Conservation (phyloP, 2,888 invertebrate species). For the Drosophila eohydei region DNA sequence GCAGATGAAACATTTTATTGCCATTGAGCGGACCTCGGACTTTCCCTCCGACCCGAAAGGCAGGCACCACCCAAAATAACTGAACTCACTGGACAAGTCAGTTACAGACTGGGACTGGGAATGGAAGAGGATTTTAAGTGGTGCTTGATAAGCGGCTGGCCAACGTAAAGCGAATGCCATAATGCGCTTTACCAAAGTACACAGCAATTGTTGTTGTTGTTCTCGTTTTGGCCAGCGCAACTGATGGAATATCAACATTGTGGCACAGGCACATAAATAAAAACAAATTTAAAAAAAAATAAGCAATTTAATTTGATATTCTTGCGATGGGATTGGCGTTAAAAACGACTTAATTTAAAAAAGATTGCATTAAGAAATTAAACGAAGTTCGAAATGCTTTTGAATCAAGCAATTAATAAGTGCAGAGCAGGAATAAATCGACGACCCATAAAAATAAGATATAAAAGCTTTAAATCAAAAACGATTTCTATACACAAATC, state of each 20-base stretch:
- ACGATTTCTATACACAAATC: conserved; percentile 18
- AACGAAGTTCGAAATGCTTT: conserved; percentile 27
- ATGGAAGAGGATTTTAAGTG: conserved; percentile 65
- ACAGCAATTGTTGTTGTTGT: conserved; percentile 25
- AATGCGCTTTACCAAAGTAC: conserved; percentile 69
- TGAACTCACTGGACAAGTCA: conserved; percentile 15
- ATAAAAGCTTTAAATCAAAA: conserved; percentile 23
- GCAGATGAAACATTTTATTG: conserved; percentile 59
- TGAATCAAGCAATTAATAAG: conserved; percentile 42
- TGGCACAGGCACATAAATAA: conserved; percentile 24
- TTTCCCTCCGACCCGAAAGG: conserved; percentile 17
- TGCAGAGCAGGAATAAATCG: not conserved
- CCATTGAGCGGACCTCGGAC: conserved; percentile 30
- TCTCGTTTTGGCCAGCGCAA: conserved; percentile 19
- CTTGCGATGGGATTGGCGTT: conserved; percentile 40
- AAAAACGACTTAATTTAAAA: conserved; percentile 57
- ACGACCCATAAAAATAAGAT: not conserved
- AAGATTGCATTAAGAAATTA: conserved; percentile 63
- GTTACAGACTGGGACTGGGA: conserved; percentile 6
- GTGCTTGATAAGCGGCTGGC: conserved; percentile 74
- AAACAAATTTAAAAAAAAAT: conserved; percentile 13
- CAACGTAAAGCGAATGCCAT: conserved; percentile 49
- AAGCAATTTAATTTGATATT: conserved; percentile 63
- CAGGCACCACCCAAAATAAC: conserved; percentile 51
- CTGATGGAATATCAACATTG: conserved; percentile 69